Base-by-base conservation (phyloP, 2,113 vertebrate species). In the Poecile atricapillus region DNA sequence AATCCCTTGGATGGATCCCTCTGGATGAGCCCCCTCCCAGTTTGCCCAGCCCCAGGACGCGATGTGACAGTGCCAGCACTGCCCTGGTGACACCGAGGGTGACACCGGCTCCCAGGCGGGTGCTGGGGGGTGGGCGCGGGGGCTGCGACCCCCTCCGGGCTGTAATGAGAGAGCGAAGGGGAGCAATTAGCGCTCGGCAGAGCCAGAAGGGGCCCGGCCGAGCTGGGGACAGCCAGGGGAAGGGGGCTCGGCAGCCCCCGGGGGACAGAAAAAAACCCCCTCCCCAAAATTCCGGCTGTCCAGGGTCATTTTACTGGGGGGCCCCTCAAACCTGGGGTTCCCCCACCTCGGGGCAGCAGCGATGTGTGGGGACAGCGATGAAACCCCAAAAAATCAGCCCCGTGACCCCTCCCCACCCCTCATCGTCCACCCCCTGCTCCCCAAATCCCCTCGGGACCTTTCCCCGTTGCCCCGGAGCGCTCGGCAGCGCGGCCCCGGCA, bases 141-240 rank as follows among this genome's bases (percentile, higher is more conserved):
- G 47, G 30, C 37, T 3, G 10, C 30, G 2, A 22, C 19, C 76
- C 71, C 76, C 47, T 43, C 60, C 31, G 21, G 1, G 22, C 46
- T 16, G 17, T 65, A 83, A 87, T 70, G 62, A 76, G 73, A 23
- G 76, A 39, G 67, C 8, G 11, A 55, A 74, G 44, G 50, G 82
- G 15, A 53, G 39, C 60, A 93, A 93, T 93, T 75, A 93, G 27
- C 21, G 16, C 41, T 21, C 18, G 62, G 46, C 20, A 6, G 7
- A 6, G 78, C 94, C 94, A 95, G 94, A 90, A 93, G 94, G 94
- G 90, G 87, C 94, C 83, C 67, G 5, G 73, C 65, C 44, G 65
- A 79, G 82, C 46, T 10, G 49, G 77, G 39, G 47, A n/a, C 60
- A 71, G 28, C 81, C 55, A 49, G 77, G 65, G 24, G 70, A 74